Conservation (phyloP, 1,140 invertebrate species). For the Pseudobourletiella spinata region DNA sequence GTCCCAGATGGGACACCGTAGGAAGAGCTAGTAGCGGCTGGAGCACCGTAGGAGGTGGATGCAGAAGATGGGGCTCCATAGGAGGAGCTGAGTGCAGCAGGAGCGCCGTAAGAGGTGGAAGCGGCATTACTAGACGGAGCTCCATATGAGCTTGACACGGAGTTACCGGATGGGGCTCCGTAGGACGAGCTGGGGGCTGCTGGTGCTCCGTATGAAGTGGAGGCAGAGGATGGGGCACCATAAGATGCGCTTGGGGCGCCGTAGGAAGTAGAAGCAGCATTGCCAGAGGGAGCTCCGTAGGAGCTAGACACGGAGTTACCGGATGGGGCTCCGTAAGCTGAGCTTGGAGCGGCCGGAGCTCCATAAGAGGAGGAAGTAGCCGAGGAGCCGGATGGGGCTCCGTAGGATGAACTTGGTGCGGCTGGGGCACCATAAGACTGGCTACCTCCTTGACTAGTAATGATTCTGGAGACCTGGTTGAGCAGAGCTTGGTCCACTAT, state of each 20-base stretch:
- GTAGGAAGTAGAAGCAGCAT: neutral
- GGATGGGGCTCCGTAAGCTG: neutral
- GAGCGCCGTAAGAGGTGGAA: conserved; percentile 1
- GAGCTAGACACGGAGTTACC: neutral
- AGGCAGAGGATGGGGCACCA: neutral
- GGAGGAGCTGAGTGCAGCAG: neutral
- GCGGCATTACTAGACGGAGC: too few relatives aligned
- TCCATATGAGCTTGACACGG: neutral
- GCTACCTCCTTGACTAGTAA: neutral
- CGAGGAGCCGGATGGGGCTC: neutral
- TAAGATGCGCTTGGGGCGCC: neutral
- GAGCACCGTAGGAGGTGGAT: neutral
- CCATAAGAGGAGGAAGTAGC: neutral
- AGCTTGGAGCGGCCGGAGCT: neutral
- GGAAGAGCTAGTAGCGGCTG: neutral
- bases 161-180: neutral
- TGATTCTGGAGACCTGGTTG: neutral
- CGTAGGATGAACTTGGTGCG: neutral
- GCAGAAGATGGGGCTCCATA: neutral
- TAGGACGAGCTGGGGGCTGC: neutral
- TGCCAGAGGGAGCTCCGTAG: neutral
- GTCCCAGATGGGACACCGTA: neutral
- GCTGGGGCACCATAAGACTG: neutral
- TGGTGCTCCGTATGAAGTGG: neutral
- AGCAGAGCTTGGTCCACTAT: conserved; percentile 3